Base-by-base conservation (phyloP, 2,888 invertebrate species). In the Merodon equestris region DNA sequence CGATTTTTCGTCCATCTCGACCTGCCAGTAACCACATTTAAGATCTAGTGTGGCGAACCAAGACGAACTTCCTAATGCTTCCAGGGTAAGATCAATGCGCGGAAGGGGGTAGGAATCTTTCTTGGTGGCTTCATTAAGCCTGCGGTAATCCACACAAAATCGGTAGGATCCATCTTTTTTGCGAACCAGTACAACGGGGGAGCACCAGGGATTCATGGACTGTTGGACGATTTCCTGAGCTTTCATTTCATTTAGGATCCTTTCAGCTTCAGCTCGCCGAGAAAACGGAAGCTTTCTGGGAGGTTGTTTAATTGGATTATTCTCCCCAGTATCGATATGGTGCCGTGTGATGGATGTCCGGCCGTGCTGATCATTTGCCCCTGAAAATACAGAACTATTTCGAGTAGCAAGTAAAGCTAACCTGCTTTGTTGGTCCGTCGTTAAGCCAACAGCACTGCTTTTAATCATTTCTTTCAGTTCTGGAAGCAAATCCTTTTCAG, bases 31-130 rank as follows among this genome's bases (percentile, higher is more conserved):
- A 58, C 15, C 0, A 45, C 47, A 7, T 10, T 61, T 40, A 19
- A 57, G 27, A 15, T 72, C 67, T 47, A 67, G 47, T 1, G 71
- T 71, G 0, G 67, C 56, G 45, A 74, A 81, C 71, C 71, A 75
- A 14, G 18, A 38, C 0, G 71, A 47, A 9, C 76, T 53, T 9
- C 38, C 57, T 13, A 68, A 38, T 9, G 66, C 60, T 3, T 57
- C 53, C 3, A 66, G 34, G 9, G 60, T 73, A 19, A 54, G 34
- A 76, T n/a, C n/a, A n/a, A n/a, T n/a, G n/a, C n/a, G n/a, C n/a
- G n/a, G n/a, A n/a, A n/a, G n/a, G n/a, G 60, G 60, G 14, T 73
- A 66, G 1, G 60, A 61, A 36, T 74, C 67, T 18, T 74, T 74
- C n/a, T 34, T 40, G 9, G 48, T 61, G 12, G 54, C 67, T 1